Evolutionary conservation across 2,888 invertebrate species (phyloP), one percentile per base, ranked within the genome.

Genomic region (Malacosoma neustria): DNA sequence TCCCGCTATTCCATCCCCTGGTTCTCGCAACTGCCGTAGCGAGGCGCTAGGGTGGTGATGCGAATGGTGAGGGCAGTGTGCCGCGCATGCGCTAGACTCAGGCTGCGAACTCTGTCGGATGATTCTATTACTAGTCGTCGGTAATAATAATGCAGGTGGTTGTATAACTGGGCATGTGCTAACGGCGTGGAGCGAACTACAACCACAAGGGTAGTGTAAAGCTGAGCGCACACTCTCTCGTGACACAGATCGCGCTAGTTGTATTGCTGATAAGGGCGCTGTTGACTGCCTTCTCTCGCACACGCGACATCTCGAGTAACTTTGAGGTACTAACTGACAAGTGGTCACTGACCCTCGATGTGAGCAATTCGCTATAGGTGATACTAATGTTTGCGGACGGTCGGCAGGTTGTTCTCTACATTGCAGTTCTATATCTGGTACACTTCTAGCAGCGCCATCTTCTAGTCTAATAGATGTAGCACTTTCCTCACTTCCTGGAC

Each of bases 91-190:
- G 80, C 87, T 87, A 43, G 93, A 90, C 80, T 94, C 94, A 48
- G 94, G 94, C 68, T 94, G 94, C 50, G 93, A 94, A 72, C 94
- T 94, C 87, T 94, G 96, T 37, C 96, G 91, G 69, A 96, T 94
- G 67, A 96, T 95, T 69, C 94, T 90, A 53, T 90, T 88, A 70
- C 90, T 90, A 51, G 91, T 89, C 37, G 91, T 89, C 40, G 93
- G 92, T 43, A 93, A 88, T 50, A 93, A 84, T 48, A 93, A 89
- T 38, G 91, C 89, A 39, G 93, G 93, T 45, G 92, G 91, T 63
- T 89, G 89, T 54, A 89, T 88, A 47, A 88, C 88, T 47, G 90
- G 90, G 61, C 91, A 91, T 38, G 91, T 90, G 71, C 90, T 75
- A 65, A 88, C 80, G 48, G 87, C 74, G 57, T 79, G 82, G 47